Evolutionary conservation across 1,140 invertebrate species (phyloP).

Genomic region (Mercenaria mercenaria): DNA sequence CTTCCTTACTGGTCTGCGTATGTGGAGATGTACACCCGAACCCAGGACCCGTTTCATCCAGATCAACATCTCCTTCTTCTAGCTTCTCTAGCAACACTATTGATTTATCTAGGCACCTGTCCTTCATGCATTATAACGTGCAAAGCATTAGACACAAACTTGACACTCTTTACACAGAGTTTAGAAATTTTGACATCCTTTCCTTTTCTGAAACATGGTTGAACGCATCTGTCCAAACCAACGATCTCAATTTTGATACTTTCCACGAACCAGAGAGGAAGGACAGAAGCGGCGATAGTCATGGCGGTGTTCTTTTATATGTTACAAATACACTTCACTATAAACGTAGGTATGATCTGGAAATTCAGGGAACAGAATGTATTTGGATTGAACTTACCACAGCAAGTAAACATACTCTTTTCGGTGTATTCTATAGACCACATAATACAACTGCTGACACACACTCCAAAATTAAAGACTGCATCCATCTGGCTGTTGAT

Average conservation of each 20-base stretch:
- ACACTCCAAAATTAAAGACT: neutral
- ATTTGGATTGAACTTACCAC: conserved; percentile 5
- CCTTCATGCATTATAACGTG: neutral
- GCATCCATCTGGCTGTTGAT: conserved; percentile 13
- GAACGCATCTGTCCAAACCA: neutral
- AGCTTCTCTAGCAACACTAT: neutral
- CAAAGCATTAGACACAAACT: neutral
- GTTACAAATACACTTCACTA: neutral
- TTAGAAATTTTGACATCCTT: conserved; percentile 11
- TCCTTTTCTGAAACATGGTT: conserved; percentile 27
- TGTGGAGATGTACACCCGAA: neutral
- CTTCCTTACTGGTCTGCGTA: neutral
- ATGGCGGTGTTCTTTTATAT: conserved; percentile 26
- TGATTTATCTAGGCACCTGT: neutral
- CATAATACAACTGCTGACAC: neutral
- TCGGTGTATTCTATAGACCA: conserved; percentile 43
- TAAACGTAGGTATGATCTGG: neutral
- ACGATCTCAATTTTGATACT: neutral
- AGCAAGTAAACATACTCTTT: neutral
- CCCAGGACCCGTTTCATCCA: neutral
- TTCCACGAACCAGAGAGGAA: conserved; percentile 13
- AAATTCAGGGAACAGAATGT: neutral
- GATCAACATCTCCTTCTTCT: neutral
- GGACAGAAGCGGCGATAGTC: conserved; percentile 1
- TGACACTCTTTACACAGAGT: neutral